Evolutionary conservation across 1,140 invertebrate species (phyloP).

Genomic region (Bathynomus jamesi): DNA sequence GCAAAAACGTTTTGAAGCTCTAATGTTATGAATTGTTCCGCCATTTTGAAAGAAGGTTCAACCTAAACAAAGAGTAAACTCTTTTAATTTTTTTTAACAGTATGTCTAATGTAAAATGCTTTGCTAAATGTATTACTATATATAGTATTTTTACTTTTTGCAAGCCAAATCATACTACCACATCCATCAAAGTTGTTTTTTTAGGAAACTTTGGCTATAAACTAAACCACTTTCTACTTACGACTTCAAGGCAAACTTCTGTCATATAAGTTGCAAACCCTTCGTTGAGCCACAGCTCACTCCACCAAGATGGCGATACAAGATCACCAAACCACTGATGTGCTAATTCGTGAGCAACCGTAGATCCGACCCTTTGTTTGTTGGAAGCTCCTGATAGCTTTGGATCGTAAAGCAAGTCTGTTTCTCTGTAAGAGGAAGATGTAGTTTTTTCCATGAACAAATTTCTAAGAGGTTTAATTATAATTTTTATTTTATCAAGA

Average conservation of each 20-base stretch:
- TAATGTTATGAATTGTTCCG: neutral
- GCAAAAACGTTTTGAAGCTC: neutral
- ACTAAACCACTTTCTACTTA: slow-evolving; percentile 84
- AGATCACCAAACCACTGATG: slow-evolving; percentile 56
- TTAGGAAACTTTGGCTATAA: slow-evolving; percentile 84
- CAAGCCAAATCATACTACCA: too few relatives aligned
- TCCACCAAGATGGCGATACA: slow-evolving; percentile 52
- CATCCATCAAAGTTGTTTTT: too few relatives aligned
- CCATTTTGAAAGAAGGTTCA: too few relatives aligned
- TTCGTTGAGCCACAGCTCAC: slow-evolving; percentile 57
- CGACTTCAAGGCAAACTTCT: slow-evolving; percentile 46
- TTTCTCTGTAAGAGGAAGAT: slow-evolving; percentile 47
- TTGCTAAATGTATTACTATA: too few relatives aligned
- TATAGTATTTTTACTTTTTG: too few relatives aligned
- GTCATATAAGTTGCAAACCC: slow-evolving; percentile 50
- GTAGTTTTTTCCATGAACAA: too few relatives aligned
- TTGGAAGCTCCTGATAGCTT: slow-evolving; percentile 39
- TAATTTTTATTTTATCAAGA: too few relatives aligned
- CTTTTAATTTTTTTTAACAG: too few relatives aligned
- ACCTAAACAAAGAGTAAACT: too few relatives aligned
- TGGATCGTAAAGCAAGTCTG: slow-evolving; percentile 45
- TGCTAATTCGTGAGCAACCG: slow-evolving; percentile 45
- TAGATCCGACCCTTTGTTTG: slow-evolving; percentile 41
- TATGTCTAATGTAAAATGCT: too few relatives aligned
- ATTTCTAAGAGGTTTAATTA: too few relatives aligned